Base-by-base conservation (phyloP, 2,797 vertebrate species). In the Pagetopsis macropterus region DNA sequence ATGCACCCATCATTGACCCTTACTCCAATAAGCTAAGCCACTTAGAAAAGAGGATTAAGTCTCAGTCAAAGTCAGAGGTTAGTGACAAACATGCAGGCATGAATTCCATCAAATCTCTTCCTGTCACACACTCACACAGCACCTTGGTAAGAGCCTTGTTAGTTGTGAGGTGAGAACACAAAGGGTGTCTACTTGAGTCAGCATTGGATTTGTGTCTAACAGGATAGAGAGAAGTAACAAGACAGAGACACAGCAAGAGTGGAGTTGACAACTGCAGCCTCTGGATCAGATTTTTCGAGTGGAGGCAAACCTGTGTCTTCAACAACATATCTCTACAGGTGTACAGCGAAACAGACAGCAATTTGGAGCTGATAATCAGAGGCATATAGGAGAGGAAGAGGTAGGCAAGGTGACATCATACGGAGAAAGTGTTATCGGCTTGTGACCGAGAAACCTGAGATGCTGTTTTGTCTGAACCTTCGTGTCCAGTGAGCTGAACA, bases 171-270 rank as follows among this genome's bases (percentile, higher is more conserved):
- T 65, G 61, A 70, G 72, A 71, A 66, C 19, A 75, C 3, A 8
- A 72, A 64, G 46, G 61, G 50, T 66, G 61, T 62, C 76, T 56
- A 57, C 58, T 76, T 66, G 37, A 74, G 61, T 68, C 52, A 14
- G 31, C 75, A 69, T 37, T 60, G 52, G 56, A 72, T 79, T 76
- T 78, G 67, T 68, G 55, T 84, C 57, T 84, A 72, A 88, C 79
- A 86, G 80, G 70, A 84, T 19, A 17, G 65, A 60, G 27, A 65
- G 57, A 23, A 75, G 59, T 41, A 65, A 65, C 44, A 40, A 71
- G 66, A 72, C 50, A 21, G 62, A 66, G 27, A 76, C 70, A 44
- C 14, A 3, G 41, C 56, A 58, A 37, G 16, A 31, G 37, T 41
- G 27, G 16, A 10, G 61, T 72, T 71, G 75, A 88, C 74, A 76